Percentiles rank a stretch among this genome's conserved stretches.
phyloP scores from a whole-genome alignment of 1,140 invertebrate genomes.

The Drosophila bocqueti region DNA sequence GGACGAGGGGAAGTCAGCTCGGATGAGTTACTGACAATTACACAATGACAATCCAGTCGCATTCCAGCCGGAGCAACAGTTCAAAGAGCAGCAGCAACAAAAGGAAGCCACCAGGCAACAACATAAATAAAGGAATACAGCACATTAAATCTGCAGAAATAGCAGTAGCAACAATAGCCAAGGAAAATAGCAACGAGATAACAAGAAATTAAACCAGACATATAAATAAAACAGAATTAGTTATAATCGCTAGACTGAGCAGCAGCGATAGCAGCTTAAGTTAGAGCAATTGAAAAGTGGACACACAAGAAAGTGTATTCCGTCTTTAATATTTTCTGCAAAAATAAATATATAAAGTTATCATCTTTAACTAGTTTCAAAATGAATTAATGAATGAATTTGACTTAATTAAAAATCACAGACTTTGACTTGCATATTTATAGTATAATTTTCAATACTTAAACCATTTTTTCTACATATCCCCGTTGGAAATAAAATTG shows the following conservation, averaged over 20 bases:
- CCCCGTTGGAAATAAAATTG: too few relatives aligned
- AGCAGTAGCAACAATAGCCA: not conserved
- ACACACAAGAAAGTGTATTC: not conserved
- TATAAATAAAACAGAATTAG: constrained; percentile 15
- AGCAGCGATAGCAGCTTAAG: not conserved
- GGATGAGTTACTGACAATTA: constrained; percentile 30
- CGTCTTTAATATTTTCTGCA: not conserved
- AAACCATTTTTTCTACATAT: not conserved
- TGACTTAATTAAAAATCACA: not conserved
- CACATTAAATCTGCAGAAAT: constrained; percentile 12
- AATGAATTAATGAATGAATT: not conserved
- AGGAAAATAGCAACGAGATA: constrained; percentile 6
- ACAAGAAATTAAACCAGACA: not conserved
- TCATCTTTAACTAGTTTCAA: not conserved
- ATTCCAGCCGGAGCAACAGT: constrained; percentile 11
- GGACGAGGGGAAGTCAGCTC: constrained; percentile 3
- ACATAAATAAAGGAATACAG: not conserved
- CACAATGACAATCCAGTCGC: constrained; percentile 28
- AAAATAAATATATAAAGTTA: not conserved
- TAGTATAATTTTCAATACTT: not conserved
- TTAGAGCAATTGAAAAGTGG: not conserved
- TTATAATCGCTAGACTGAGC: constrained; percentile 9
- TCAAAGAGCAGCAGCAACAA: constrained; percentile 13
- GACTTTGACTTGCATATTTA: not conserved
- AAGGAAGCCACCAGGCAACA: not conserved